Evolutionary conservation across 2,888 invertebrate species (phyloP).

Genomic region (Melinopterus prodromus): DNA sequence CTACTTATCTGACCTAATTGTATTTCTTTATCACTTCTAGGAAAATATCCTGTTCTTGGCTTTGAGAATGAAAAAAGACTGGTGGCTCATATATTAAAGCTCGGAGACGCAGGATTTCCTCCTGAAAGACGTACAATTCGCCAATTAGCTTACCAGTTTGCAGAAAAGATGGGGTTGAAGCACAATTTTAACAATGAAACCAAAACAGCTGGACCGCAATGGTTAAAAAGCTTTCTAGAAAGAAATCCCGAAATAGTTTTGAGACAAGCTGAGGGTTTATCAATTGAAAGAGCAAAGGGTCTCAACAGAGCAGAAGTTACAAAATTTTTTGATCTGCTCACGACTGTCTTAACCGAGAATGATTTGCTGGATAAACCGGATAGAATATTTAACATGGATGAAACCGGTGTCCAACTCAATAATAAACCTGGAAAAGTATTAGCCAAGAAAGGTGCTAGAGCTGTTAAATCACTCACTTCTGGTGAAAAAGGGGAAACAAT

Average conservation of each 20-base stretch:
- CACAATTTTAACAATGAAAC: conserved; percentile 13
- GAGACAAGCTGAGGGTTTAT: conserved; percentile 26
- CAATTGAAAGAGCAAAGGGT: conserved; percentile 12
- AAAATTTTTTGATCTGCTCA: conserved; percentile 21
- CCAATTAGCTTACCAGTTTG: conserved; percentile 4
- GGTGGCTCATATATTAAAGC: background rate
- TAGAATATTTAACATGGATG: conserved; percentile 33
- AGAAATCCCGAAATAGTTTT: conserved; percentile 30
- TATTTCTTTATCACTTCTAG: background rate
- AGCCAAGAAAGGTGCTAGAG: conserved; percentile 43
- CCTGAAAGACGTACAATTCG: background rate
- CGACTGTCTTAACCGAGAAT: conserved; percentile 12
- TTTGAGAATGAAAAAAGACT: conserved; percentile 4
- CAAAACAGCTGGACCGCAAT: conserved; percentile 31
- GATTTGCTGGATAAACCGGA: conserved; percentile 25
- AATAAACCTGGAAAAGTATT: conserved; percentile 52
- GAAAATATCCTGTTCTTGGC: background rate
- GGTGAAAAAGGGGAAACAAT: conserved; percentile 51
- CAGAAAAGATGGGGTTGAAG: background rate
- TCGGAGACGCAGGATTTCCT: conserved; percentile 4
- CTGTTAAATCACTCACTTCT: conserved; percentile 43
- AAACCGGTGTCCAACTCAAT: conserved; percentile 51
- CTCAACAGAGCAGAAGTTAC: conserved; percentile 16
- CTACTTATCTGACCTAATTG: background rate
- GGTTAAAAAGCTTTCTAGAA: conserved; percentile 34